These are phyloP conservation scores for Pseudocheirus occidentalis DNA, from an alignment of 2,797 vertebrate genomes.

Conservation along the genomic window DNA sequence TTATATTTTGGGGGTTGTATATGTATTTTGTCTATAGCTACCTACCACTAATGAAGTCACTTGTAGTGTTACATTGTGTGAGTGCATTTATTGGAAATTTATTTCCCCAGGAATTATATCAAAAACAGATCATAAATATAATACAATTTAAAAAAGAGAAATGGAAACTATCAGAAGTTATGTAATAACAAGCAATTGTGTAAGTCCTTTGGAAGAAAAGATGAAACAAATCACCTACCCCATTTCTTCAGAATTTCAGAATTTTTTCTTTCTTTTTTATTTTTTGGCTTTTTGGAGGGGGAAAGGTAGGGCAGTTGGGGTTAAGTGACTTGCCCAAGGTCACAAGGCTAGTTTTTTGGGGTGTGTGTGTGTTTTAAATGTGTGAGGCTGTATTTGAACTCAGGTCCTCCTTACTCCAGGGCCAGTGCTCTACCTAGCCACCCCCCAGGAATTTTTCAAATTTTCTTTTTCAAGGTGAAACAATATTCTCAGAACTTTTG, in stretches of 20 bases:
- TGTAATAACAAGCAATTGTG: not conserved
- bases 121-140: constrained; percentile 24
- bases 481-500: not conserved
- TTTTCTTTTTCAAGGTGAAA: constrained; percentile 26
- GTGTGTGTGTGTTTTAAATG: no score
- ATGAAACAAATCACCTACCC: not conserved
- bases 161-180: not conserved
- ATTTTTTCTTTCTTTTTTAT: not conserved
- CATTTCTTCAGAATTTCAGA: not conserved
- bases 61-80: not conserved
- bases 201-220: not conserved
- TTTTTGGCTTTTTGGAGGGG: no score
- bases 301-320: no score
- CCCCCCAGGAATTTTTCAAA: constrained; percentile 6
- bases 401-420: no score
- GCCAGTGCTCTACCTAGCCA: no score
- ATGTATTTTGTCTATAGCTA: not conserved
- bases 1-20: not conserved
- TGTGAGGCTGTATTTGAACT: no score
- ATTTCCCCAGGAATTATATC: not conserved
- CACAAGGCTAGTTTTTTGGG: no score
- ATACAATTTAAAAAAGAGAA: constrained; percentile 5
- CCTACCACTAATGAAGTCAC: not conserved
- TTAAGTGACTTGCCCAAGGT: no score
- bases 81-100: not conserved